These are phyloP conservation scores for Anguilla japonica DNA, from an alignment of 2,113 vertebrate genomes.

Conservation along the genomic window DNA sequence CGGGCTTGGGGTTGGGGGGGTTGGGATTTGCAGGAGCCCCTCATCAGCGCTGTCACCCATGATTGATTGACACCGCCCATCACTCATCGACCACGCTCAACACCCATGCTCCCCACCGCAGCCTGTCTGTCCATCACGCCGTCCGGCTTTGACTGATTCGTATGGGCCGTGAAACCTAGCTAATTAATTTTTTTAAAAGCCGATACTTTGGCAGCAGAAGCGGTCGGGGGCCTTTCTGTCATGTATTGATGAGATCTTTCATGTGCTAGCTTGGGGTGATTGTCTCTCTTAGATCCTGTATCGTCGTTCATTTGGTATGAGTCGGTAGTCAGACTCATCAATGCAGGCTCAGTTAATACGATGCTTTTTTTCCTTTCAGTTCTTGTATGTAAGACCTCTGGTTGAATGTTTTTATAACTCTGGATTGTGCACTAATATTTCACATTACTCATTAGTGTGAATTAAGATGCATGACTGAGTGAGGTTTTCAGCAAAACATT, in stretches of 20 bases:
- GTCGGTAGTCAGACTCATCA: neutral
- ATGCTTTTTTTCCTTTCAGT: neutral
- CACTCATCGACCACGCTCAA: slow-evolving; percentile 26
- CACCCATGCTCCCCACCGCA: slow-evolving; percentile 18
- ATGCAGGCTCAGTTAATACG: neutral
- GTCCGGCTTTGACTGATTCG: neutral
- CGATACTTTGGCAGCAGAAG: neutral
- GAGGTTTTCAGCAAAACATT: neutral
- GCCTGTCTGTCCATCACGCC: slow-evolving; percentile 3
- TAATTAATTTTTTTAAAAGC: neutral
- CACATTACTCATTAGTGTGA: neutral
- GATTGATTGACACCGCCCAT: neutral
- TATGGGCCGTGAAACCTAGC: slow-evolving; percentile 9
- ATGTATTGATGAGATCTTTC: neutral
- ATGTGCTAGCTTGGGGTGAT: neutral
- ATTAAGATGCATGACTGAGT: neutral
- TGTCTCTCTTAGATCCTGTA: neutral
- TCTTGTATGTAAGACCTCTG: neutral
- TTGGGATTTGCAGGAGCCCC: neutral
- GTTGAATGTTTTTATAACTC: neutral
- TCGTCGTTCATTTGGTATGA: neutral
- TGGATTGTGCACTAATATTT: neutral
- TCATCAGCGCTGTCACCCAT: neutral
- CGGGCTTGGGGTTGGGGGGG: no score
- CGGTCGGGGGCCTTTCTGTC: neutral